phyloP scores from a whole-genome alignment of 2,797 vertebrate species.

The Hydrocynus forskahlii region DNA sequence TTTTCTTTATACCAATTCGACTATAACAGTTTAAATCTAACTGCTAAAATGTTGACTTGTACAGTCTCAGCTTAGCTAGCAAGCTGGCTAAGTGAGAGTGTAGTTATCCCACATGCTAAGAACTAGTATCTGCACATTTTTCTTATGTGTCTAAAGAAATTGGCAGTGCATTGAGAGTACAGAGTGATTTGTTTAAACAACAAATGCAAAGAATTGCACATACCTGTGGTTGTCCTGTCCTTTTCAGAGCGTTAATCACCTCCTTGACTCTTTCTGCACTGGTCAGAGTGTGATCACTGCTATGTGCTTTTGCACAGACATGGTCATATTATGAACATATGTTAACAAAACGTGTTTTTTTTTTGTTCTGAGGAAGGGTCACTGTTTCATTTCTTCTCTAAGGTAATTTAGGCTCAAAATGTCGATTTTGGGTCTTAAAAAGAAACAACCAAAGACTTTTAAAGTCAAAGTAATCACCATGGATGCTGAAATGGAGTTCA shows the following conservation, averaged over 20 bases:
- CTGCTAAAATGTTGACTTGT: not conserved
- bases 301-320: not conserved
- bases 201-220: not conserved
- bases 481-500: constrained; percentile 95
- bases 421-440: constrained; percentile 92
- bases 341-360: too few relatives aligned
- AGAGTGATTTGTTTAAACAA: not conserved
- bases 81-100: not conserved
- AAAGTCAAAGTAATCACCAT: constrained; percentile 93
- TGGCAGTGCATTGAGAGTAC: not conserved
- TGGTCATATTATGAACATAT: too few relatives aligned
- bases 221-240: constrained; percentile 24
- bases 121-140: too few relatives aligned
- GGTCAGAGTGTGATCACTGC: not conserved
- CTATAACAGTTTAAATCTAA: not conserved
- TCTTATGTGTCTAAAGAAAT: not conserved
- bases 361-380: not conserved
- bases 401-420: constrained; percentile 70
- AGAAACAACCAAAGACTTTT: constrained; percentile 92
- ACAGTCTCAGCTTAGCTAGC: not conserved
- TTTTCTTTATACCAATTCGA: not conserved
- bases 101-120: not conserved
- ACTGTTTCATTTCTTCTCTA: constrained; percentile 2
- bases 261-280: not conserved
- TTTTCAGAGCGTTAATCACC: not conserved